A percentile compares a stretch with the other conserved stretches of the same genome.
phyloP scores from a whole-genome alignment of 1,140 invertebrate genomes.

The Neodiprion pinetum region DNA sequence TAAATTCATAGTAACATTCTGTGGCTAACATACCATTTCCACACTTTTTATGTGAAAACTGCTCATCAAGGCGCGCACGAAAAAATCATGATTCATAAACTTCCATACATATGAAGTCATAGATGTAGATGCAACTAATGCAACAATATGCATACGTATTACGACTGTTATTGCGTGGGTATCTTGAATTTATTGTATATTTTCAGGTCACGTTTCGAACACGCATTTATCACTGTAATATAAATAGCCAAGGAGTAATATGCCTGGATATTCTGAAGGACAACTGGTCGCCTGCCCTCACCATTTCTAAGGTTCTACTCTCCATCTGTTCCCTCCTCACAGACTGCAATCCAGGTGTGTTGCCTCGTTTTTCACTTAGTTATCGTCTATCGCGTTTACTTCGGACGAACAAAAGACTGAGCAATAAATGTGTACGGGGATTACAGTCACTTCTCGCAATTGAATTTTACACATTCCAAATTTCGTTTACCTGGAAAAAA shows the following conservation, averaged over 20 bases:
- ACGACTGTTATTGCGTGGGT: conserved; percentile 7
- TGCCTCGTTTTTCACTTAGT: conserved; percentile 2
- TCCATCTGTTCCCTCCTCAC: conserved; percentile 95
- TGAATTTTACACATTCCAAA: too few relatives aligned
- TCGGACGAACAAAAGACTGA: too few relatives aligned
- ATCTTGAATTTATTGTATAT: conserved; percentile 17
- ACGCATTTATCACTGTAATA: conserved; percentile 96
- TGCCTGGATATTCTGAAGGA: conserved; percentile 96
- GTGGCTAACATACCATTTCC: too few relatives aligned
- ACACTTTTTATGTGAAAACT: too few relatives aligned
- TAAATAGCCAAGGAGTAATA: conserved; percentile 96
- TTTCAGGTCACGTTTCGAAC: conserved; percentile 93
- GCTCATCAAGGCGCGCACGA: too few relatives aligned
- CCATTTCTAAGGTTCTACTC: conserved; percentile 93
- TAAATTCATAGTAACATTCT: too few relatives aligned
- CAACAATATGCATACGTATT: conserved; percentile 14
- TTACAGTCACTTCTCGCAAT: too few relatives aligned
- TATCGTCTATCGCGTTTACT: too few relatives aligned
- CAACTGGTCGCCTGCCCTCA: conserved; percentile 95
- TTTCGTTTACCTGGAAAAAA: too few relatives aligned
- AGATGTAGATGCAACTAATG: background rate
- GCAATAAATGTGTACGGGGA: too few relatives aligned
- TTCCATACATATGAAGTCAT: too few relatives aligned
- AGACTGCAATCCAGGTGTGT: conserved; percentile 93
- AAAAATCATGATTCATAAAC: too few relatives aligned